These are phyloP conservation scores for Halesus radiatus DNA, from an alignment of 1,140 invertebrate species.

Conservation along the genomic window DNA sequence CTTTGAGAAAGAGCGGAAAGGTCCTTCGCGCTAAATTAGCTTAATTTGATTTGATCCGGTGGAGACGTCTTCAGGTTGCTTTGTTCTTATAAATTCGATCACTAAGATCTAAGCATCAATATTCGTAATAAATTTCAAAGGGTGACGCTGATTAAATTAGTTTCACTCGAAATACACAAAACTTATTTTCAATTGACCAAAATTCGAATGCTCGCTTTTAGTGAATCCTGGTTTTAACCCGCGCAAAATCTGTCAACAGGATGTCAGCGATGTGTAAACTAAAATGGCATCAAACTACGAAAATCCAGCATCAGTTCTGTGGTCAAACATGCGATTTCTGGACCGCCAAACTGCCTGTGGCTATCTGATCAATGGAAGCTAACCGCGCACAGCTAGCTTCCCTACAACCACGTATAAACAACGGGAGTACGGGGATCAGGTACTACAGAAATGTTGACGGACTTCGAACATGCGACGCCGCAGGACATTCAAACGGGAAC, in stretches of 20 bases:
- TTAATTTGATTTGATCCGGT: not conserved
- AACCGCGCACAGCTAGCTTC: too few species aligned
- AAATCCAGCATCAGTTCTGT: not conserved
- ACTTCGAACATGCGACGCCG: too few species aligned
- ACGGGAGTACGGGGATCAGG: not conserved
- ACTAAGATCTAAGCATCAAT: too few species aligned
- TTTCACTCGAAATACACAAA: too few species aligned
- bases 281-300: not conserved
- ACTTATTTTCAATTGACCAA: too few species aligned
- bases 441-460: not conserved
- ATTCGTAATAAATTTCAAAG: too few species aligned
- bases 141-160: too few species aligned
- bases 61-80: too few species aligned
- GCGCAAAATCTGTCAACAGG: not conserved
- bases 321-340: not conserved
- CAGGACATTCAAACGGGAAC: too few species aligned
- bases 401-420: too few species aligned
- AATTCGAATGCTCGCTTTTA: not conserved
- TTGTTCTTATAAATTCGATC: too few species aligned
- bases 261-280: not conserved
- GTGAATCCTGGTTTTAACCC: conserved; percentile 1
- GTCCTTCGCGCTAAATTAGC: conserved; percentile 7
- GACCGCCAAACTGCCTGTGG: not conserved
- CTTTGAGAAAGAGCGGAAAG: conserved; percentile 26
- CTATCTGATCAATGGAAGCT: conserved; percentile 1